Percentiles rank a stretch among this genome's conserved stretches.
Evolutionary conservation across 2,797 vertebrate genomes (phyloP).

Genomic region (Mallotus villosus): DNA sequence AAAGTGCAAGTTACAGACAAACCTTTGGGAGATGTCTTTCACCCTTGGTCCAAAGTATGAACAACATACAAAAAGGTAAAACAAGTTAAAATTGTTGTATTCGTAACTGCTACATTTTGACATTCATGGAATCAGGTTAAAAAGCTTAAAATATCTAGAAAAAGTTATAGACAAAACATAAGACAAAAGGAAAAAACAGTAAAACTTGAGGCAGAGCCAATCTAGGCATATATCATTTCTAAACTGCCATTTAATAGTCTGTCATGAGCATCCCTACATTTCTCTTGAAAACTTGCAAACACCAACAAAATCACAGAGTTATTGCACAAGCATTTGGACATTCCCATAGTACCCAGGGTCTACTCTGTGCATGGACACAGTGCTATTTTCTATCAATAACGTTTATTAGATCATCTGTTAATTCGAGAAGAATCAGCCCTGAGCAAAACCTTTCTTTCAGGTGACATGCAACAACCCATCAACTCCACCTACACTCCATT

Average conservation of each 20-base stretch:
- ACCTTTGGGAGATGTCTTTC: not conserved
- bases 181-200: not conserved
- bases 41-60: not conserved
- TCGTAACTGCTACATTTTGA: conserved; percentile 21
- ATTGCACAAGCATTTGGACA: conserved; percentile 6
- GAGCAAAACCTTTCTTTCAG: conserved; percentile 26
- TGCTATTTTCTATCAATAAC: conserved; percentile 20
- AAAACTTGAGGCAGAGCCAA: conserved; percentile 18
- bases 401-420: conserved; percentile 29
- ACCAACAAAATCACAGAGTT: not conserved
- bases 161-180: conserved; percentile 8
- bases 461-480: not conserved
- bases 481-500: conserved; percentile 77
- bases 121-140: conserved; percentile 4
- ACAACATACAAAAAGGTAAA: conserved; percentile 12
- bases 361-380: conserved; percentile 26
- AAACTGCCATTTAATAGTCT: not conserved
- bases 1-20: not conserved
- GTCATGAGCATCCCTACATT: not conserved
- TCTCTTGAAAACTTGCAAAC: conserved; percentile 5
- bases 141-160: not conserved
- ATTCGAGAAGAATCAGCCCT: conserved; percentile 27
- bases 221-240: conserved; percentile 20
- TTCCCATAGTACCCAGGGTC: conserved; percentile 13
- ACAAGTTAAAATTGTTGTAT: conserved; percentile 15